Percentiles rank a stretch among this genome's conserved stretches.
phyloP scores from a whole-genome alignment of 64 coral and sea anemone genomes.

The Montipora cactus region DNA sequence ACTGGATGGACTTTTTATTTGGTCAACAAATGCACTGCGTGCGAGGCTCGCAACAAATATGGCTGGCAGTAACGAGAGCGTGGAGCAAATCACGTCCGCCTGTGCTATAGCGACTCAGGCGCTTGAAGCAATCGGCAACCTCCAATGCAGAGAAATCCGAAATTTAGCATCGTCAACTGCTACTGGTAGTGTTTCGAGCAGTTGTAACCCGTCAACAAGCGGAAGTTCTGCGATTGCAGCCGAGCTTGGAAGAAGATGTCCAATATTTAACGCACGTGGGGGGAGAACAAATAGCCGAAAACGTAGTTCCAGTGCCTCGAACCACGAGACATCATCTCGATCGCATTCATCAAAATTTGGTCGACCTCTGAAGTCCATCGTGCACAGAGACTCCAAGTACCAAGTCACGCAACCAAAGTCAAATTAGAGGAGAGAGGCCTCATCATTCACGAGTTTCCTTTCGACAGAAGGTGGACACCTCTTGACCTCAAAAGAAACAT shows the following conservation, averaged over 20 bases:
- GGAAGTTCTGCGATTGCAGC: background rate
- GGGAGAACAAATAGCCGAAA: background rate
- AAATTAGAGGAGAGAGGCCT: conserved; percentile 58
- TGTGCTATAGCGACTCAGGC: background rate
- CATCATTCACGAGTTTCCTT: conserved; percentile 67
- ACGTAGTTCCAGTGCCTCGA: background rate
- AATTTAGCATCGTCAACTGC: conserved; percentile 47
- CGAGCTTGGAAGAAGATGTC: background rate
- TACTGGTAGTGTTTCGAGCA: background rate
- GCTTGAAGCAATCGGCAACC: conserved; percentile 37
- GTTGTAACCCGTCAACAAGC: background rate
- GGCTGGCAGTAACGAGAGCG: background rate
- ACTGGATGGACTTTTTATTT: conserved; percentile 3
- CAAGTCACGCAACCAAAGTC: conserved; percentile 46
- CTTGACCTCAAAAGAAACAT: conserved; percentile 35
- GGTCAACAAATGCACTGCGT: conserved; percentile 47
- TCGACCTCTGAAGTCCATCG: background rate
- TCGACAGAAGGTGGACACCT: conserved; percentile 38
- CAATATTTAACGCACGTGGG: background rate
- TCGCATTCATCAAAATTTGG: background rate
- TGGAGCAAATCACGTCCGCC: background rate
- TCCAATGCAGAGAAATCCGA: conserved; percentile 28
- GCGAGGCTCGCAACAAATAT: no score
- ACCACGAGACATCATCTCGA: background rate
- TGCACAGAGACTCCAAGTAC: conserved; percentile 53